Evolutionary conservation across 2,888 invertebrate species (phyloP), one percentile per base, ranked within the genome.

Genomic region (Chrysolina haemoptera): DNA sequence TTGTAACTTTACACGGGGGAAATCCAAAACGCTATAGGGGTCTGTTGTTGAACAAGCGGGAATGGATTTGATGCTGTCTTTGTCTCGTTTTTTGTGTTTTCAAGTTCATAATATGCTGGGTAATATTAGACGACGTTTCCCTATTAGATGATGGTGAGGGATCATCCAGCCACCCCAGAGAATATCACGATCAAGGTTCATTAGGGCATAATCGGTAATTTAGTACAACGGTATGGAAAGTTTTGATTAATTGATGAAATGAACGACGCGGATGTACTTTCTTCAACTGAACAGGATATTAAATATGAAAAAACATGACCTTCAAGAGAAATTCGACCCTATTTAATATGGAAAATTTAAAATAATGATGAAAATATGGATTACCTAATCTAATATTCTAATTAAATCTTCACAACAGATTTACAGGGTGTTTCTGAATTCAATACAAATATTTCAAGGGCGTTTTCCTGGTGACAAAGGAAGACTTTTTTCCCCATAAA

Each of bases 1-100:
- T n/a, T 27, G 69, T 74, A 76, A 73, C 72, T 70, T 74, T 74
- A 74, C 79, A 78, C 80, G 78, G 80, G 83, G 83, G 82, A 82
- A 83, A 82, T 78, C 62, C 79, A 83, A 81, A 81, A 78, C 73
- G 73, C 72, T 68, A 81, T 84, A 78, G 78, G 82, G 84, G 84
- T 71, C 70, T 74, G 83, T 84, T 83, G 79, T 81, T 64, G 75
- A 79, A 74, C 74, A 76, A 73, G 74, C 78, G 77, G 79, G 79
- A 76, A 67, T 67, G 20, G 76, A 80, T 78, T 76, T 76, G 71
- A 75, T 79, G 81, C 79, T 76, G 71, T 72, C 35, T 67, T 76
- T 75, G 20, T 73, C 68, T 73, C 62, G 62, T 62, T 62, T 69
- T 76, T 75, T 76, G 59, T 69, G 68, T 75, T 53, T n/a, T 53